A percentile compares a stretch with the other conserved stretches of the same genome.
phyloP scores from a whole-genome alignment of 1,140 invertebrate species.

The Sitophilus oryzae region DNA sequence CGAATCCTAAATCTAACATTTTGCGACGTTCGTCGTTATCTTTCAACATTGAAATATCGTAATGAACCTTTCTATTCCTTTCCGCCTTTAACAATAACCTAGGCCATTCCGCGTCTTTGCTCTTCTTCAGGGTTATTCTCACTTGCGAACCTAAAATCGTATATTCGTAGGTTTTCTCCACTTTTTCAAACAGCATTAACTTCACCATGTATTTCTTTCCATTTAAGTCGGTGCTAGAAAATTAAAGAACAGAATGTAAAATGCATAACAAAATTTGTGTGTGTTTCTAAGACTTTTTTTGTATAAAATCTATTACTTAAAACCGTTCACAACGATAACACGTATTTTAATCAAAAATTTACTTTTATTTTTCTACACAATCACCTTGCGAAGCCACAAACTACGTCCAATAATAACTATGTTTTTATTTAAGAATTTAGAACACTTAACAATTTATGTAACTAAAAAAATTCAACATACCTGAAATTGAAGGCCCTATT shows the following conservation, averaged over 20 bases:
- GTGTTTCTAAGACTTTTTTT: not conserved
- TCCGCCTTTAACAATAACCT: conserved; percentile 21
- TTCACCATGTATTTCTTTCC: conserved; percentile 32
- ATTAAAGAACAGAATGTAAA: not conserved
- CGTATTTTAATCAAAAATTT: too few relatives aligned
- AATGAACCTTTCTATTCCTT: conserved; percentile 29
- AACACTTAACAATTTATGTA: not conserved
- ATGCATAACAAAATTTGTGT: not conserved
- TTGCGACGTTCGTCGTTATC: conserved; percentile 17
- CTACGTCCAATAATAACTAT: too few relatives aligned
- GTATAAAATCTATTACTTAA: not conserved
- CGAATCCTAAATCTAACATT: conserved; percentile 21
- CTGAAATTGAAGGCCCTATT: conserved; percentile 30
- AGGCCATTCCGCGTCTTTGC: conserved; percentile 27
- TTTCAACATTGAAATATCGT: conserved; percentile 21
- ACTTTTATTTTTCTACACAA: too few relatives aligned
- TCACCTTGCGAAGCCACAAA: too few relatives aligned
- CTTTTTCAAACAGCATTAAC: conserved; percentile 27
- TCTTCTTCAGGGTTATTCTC: conserved; percentile 28
- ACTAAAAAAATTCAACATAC: conserved; percentile 18
- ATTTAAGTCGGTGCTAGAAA: conserved; percentile 8
- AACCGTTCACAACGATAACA: not conserved
- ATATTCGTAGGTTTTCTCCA: conserved; percentile 24
- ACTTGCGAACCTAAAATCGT: conserved; percentile 25
- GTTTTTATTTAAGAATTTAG: not conserved